Evolutionary conservation across 2,797 vertebrate species (phyloP), one percentile per base, ranked within the genome.

Genomic region (Ceryle rudis): DNA sequence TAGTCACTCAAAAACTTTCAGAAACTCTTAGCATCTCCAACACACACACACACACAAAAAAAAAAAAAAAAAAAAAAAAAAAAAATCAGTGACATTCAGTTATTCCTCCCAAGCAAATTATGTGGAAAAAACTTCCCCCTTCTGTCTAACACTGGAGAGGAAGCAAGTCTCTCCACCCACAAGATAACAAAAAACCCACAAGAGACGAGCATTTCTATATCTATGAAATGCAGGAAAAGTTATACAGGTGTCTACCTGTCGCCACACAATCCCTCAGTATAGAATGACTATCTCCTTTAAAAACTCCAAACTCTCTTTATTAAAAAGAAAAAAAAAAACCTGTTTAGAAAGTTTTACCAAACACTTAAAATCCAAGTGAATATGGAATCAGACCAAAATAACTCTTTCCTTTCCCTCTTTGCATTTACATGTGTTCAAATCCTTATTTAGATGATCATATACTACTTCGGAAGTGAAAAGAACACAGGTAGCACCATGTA

Each of bases 101-200:
- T 86, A 39, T 35, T 78, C 20, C 49, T 86, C 15, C 6, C 16
- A 90, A 39, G 21, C 2, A 72, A 81, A 55, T 15, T 41, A 37
- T 8, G 9, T 2, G 7, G 42, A 6, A 77, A 73, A 90, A 60
- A 31, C 16, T 51, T 71, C 6, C 8, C 26, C 39, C 5, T 81
- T 60, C 44, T 47, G 12, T 65, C 71, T 69, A 31, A 35, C 14
- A 54, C 0, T 5, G 21, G 29, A 80, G 12, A 78, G 21, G 46
- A 78, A 54, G 7, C 33, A 81, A 67, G 31, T 49, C 19, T 82
- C 12, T 79, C 11, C 33, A 69, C 6, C 7, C 11, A 20, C 8
- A 69, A 47, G 15, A 17, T 2, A 1, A 11, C 14, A 58, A 81
- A 90, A 92, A 47, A 5, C 0, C 0, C 9, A 5, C 0, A 57